Conservation (phyloP, 1,140 invertebrate species). For the Bombus ignitus region DNA sequence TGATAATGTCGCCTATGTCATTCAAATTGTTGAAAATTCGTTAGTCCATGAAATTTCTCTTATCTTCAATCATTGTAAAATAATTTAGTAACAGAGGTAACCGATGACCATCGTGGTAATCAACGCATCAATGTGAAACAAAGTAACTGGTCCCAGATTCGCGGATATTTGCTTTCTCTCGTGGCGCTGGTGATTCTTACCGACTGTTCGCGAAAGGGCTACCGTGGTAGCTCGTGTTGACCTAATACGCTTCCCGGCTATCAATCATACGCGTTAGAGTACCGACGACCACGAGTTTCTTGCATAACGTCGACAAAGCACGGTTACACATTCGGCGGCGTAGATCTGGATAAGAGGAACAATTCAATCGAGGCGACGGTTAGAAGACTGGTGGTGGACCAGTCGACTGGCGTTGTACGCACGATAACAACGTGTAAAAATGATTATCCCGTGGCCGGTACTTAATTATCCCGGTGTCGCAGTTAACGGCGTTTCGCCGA, state of each 20-base stretch:
- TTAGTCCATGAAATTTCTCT: too few relatives aligned
- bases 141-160: slow-evolving; percentile 53
- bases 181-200: slow-evolving; percentile 4
- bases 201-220: slow-evolving; percentile 52
- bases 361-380: slow-evolving; percentile 56
- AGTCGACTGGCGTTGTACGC: background rate
- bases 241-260: slow-evolving; percentile 65
- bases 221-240: slow-evolving; percentile 69
- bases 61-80: too few relatives aligned
- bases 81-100: too few relatives aligned
- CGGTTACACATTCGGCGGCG: slow-evolving; percentile 19
- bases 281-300: slow-evolving; percentile 43
- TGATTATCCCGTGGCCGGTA: background rate
- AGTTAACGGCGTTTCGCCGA: slow-evolving; percentile 9
- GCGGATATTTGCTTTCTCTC: slow-evolving; percentile 58
- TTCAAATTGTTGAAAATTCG: too few relatives aligned
- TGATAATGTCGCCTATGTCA: too few relatives aligned
- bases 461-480: slow-evolving; percentile 19
- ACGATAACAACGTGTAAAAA: slow-evolving; percentile 30
- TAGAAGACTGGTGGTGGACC: background rate
- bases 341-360: slow-evolving; percentile 55
- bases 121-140: slow-evolving; percentile 40
- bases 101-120: too few relatives aligned
- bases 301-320: slow-evolving; percentile 60
- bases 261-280: slow-evolving; percentile 62